These are phyloP conservation scores for Agonopterix alstromeriana DNA, from an alignment of 2,888 invertebrate species.

Conservation along the genomic window DNA sequence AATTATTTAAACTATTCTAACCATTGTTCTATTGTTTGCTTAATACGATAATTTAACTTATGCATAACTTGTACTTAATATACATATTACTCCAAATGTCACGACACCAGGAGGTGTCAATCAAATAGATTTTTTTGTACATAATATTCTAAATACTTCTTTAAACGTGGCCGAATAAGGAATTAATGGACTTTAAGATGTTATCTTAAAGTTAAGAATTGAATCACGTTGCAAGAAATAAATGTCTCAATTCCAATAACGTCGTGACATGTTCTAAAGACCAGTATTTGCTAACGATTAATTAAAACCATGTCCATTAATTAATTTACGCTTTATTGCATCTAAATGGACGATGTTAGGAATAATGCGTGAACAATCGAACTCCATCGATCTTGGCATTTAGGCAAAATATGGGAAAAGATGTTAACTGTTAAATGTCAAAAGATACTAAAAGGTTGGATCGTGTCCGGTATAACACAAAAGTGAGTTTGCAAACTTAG, in stretches of 20 bases:
- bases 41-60: constrained; percentile 11
- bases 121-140: constrained; percentile 26
- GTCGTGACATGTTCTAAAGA: constrained; percentile 12
- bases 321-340: constrained; percentile 4
- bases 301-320: constrained; percentile 12
- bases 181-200: constrained; percentile 13
- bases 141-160: constrained; percentile 7
- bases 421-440: constrained; percentile 21
- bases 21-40: constrained; percentile 41
- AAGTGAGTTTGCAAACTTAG: not conserved
- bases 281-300: constrained; percentile 6
- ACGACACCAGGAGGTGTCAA: constrained; percentile 29
- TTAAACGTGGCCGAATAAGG: not conserved
- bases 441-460: constrained; percentile 20
- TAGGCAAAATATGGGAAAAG: constrained; percentile 31
- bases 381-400: constrained; percentile 21
- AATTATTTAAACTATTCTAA: constrained; percentile 17
- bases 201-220: constrained; percentile 18
- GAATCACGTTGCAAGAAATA: constrained; percentile 17
- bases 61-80: constrained; percentile 5
- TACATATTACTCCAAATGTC: constrained; percentile 12
- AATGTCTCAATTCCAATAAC: constrained; percentile 22
- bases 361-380: constrained; percentile 5
- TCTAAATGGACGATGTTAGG: constrained; percentile 3
- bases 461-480: not conserved